phyloP scores from a whole-genome alignment of 1,140 invertebrate species.

The Hylyphantes graminicola region DNA sequence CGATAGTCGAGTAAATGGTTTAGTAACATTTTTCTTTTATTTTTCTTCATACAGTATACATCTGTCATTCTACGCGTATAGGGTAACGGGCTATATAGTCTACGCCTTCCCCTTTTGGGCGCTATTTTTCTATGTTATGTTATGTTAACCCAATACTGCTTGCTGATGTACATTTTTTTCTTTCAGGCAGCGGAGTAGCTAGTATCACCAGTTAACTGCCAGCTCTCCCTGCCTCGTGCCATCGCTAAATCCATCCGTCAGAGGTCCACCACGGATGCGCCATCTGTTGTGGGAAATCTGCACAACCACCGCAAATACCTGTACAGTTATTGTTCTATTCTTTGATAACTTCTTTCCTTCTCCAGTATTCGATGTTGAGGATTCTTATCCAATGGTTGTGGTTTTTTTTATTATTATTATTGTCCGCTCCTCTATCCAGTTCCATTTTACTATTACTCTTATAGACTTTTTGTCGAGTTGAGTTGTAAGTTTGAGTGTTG shows the following conservation, averaged over 20 bases:
- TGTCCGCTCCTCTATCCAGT: not conserved
- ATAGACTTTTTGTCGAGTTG: not conserved
- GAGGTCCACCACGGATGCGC: constrained; percentile 45
- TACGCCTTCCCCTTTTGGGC: too few species aligned
- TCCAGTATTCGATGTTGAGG: constrained; percentile 30
- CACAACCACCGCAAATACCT: constrained; percentile 41
- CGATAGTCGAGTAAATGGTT: too few species aligned
- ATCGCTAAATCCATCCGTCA: constrained; percentile 43
- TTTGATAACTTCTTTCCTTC: not conserved
- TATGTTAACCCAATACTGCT: too few species aligned
- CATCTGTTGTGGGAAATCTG: constrained; percentile 38
- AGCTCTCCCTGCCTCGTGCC: constrained; percentile 51
- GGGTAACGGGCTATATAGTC: too few species aligned
- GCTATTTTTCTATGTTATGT: too few species aligned
- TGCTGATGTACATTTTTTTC: not conserved
- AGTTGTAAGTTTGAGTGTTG: not conserved
- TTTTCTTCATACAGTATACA: too few species aligned
- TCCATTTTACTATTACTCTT: constrained; percentile 37
- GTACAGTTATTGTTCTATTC: constrained; percentile 4
- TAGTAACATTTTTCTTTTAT: too few species aligned
- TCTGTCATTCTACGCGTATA: too few species aligned
- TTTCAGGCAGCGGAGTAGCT: constrained; percentile 32
- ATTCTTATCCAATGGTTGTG: constrained; percentile 49
- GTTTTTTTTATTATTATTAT: constrained; percentile 17
- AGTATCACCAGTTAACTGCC: constrained; percentile 23